A percentile compares a stretch with the other conserved stretches of the same genome.
These are phyloP conservation scores for Hyles lineata DNA, from an alignment of 2,888 invertebrate genomes.

Conservation along the genomic window DNA sequence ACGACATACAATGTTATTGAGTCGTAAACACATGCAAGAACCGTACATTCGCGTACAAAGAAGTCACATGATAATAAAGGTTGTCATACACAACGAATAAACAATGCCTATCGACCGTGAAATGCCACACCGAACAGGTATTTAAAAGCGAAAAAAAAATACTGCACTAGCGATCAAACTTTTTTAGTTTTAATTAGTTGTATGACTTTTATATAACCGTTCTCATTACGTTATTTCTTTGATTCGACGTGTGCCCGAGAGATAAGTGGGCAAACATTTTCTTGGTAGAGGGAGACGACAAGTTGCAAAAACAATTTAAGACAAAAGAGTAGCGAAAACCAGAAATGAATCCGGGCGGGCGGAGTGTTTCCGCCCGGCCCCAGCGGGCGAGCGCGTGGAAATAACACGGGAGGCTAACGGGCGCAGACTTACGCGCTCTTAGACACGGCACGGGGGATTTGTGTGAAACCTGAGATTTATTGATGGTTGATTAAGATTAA, in stretches of 20 bases:
- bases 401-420: constrained; percentile 60
- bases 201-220: neutral
- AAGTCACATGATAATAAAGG: neutral
- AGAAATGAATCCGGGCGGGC: constrained; percentile 81
- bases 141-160: neutral
- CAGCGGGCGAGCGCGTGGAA: constrained; percentile 64
- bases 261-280: constrained; percentile 55
- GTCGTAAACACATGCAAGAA: neutral
- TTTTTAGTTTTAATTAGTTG: neutral
- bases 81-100: neutral
- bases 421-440: constrained; percentile 48
- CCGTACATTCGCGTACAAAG: neutral
- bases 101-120: neutral
- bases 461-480: neutral
- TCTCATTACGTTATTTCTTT: constrained; percentile 25
- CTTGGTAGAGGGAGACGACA: constrained; percentile 64
- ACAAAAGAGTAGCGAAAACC: constrained; percentile 82
- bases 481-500: neutral
- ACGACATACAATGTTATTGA: neutral
- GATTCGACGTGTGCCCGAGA: constrained; percentile 36
- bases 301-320: constrained; percentile 79
- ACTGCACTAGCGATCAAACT: neutral
- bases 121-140: constrained; percentile 4
- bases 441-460: constrained; percentile 37
- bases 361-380: constrained; percentile 65